Conservation (phyloP, 2,113 vertebrate genomes). For the Miniopterus natalensis region DNA sequence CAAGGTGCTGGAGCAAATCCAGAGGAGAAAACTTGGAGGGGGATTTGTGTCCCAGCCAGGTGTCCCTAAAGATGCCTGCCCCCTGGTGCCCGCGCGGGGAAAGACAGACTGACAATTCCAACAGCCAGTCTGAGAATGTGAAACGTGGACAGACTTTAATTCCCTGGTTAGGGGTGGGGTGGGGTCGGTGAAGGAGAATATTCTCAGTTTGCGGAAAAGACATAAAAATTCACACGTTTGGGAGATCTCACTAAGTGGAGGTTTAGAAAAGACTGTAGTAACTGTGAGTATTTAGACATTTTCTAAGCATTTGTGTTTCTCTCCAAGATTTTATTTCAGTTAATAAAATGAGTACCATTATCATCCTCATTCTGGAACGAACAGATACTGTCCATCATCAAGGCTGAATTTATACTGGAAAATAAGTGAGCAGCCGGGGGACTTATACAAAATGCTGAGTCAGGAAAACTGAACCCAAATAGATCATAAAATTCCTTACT, state of each 20-base stretch:
- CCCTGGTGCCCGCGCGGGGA: conserved; percentile 68
- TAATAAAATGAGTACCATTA: background rate
- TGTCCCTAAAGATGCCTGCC: conserved; percentile 44
- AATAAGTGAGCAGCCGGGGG: background rate
- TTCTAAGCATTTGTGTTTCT: background rate
- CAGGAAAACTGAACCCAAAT: background rate
- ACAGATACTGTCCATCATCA: background rate
- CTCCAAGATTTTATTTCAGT: background rate
- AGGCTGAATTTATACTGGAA: background rate
- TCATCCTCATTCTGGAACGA: background rate
- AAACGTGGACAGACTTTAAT: background rate
- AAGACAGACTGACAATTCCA: conserved; percentile 1
- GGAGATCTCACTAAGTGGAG: background rate
- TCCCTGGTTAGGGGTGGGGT: background rate
- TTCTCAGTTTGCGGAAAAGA: background rate
- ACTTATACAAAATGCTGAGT: background rate
- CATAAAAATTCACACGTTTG: background rate
- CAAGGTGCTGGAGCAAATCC: conserved; percentile 5
- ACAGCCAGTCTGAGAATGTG: background rate
- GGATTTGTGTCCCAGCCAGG: background rate
- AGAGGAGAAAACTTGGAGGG: background rate
- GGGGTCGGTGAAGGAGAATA: background rate
- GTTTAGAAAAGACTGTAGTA: background rate
- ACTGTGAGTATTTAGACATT: background rate
- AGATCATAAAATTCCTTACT: background rate